Conservation (phyloP, 2,113 vertebrate species). For the Bubo scandiacus region DNA sequence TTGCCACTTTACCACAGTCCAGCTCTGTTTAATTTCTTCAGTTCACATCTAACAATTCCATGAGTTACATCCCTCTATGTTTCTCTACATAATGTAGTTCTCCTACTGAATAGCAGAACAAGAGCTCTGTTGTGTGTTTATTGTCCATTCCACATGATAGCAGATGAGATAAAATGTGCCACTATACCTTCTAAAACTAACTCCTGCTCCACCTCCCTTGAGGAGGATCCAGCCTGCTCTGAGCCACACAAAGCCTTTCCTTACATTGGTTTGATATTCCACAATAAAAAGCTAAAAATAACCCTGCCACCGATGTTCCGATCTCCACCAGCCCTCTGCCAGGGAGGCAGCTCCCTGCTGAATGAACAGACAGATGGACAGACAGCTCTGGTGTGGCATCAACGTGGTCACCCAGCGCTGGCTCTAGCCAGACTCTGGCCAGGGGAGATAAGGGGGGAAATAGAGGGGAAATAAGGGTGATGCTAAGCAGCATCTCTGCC, state of each 20-base stretch:
- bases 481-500: not conserved
- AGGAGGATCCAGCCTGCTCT: not conserved
- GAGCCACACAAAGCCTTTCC: not conserved
- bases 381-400: not conserved
- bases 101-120: not conserved
- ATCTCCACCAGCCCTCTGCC: not conserved
- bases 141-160: not conserved
- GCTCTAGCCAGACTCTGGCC: not conserved
- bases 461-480: not conserved
- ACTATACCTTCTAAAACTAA: not conserved
- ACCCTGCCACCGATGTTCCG: too few species aligned
- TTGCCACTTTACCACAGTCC: not conserved
- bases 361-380: too few species aligned
- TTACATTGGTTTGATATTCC: not conserved
- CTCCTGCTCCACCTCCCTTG: not conserved
- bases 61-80: not conserved
- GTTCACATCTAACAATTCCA: not conserved
- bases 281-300: not conserved
- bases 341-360: not conserved
- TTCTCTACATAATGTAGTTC: too few species aligned
- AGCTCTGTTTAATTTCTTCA: not conserved
- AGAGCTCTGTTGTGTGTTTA: not conserved
- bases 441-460: too few species aligned
- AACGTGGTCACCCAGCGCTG: accelerated
- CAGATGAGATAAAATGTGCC: not conserved